A percentile compares a stretch with the other conserved stretches of the same genome.
These are phyloP conservation scores for Dipodomys ordii DNA, from an alignment of 2,113 vertebrate species.

Conservation along the genomic window DNA sequence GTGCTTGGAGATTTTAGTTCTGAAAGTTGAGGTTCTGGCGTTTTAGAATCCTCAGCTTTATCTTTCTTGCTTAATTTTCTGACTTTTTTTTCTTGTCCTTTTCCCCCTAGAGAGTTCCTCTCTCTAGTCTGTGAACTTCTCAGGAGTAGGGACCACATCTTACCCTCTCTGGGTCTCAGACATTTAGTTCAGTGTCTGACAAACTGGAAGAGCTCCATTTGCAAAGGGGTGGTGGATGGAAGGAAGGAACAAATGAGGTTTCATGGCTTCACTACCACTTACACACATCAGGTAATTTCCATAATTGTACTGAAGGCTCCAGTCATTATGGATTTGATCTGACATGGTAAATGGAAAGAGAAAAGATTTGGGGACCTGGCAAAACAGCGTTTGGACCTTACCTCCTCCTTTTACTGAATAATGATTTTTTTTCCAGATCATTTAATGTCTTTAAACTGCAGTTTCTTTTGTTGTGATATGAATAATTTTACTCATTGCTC, in stretches of 20 bases:
- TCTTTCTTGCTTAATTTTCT: conserved; percentile 13
- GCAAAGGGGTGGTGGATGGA: neutral
- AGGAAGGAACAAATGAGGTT: neutral
- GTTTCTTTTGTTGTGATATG: conserved; percentile 28
- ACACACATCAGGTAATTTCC: neutral
- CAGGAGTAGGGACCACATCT: neutral
- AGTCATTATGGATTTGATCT: conserved; percentile 28
- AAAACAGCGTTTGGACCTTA: conserved; percentile 32
- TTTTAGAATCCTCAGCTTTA: neutral
- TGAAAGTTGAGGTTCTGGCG: neutral
- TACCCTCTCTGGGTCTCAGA: neutral
- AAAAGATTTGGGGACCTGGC: conserved; percentile 20
- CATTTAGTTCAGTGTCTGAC: neutral
- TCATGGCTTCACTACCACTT: neutral
- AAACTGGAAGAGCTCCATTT: neutral
- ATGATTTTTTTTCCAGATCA: too few relatives aligned
- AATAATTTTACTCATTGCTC: neutral
- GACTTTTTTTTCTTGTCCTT: neutral
- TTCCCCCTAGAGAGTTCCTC: neutral
- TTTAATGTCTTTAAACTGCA: conserved; percentile 25
- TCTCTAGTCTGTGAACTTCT: neutral
- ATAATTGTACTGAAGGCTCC: conserved; percentile 11
- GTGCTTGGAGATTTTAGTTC: neutral
- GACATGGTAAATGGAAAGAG: conserved; percentile 8
- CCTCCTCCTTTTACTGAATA: neutral